A percentile compares a stretch with the other conserved stretches of the same genome.
Evolutionary conservation across 1,140 invertebrate genomes (phyloP).

Genomic region (Apis laboriosa): DNA sequence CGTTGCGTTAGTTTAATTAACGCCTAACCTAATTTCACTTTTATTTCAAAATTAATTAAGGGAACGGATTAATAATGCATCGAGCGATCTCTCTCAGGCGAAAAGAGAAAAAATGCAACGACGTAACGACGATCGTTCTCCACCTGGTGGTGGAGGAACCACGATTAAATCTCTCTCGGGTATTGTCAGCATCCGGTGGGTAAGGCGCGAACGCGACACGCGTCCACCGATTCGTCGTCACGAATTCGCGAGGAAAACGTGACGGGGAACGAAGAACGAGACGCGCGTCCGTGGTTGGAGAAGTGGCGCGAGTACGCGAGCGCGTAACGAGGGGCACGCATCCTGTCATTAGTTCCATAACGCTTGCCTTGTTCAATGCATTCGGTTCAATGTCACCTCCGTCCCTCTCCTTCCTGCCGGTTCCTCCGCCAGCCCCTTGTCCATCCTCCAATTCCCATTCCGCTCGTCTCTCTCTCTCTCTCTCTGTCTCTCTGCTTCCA

Average conservation of each 20-base stretch:
- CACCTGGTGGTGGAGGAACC: no score
- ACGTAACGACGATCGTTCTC: not conserved
- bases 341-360: slow-evolving; percentile 78
- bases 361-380: slow-evolving; percentile 74
- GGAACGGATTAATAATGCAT: no score
- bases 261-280: slow-evolving; percentile 28
- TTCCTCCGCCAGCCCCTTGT: slow-evolving; percentile 44
- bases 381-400: slow-evolving; percentile 79
- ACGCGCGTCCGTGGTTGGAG: slow-evolving; percentile 9
- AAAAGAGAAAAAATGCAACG: not conserved
- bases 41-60: no score
- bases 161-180: not conserved
- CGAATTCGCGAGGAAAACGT: no score
- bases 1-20: not conserved
- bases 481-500: slow-evolving; percentile 1
- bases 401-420: slow-evolving; percentile 66
- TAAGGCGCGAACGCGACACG: not conserved
- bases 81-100: no score
- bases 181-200: not conserved
- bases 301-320: slow-evolving; percentile 35
- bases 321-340: slow-evolving; percentile 64
- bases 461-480: slow-evolving; percentile 24
- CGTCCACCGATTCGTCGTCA: not conserved
- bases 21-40: not conserved
- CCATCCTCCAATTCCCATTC: slow-evolving; percentile 15